phyloP scores from a whole-genome alignment of 2,888 invertebrate genomes.

The Coleophora deauratella region DNA sequence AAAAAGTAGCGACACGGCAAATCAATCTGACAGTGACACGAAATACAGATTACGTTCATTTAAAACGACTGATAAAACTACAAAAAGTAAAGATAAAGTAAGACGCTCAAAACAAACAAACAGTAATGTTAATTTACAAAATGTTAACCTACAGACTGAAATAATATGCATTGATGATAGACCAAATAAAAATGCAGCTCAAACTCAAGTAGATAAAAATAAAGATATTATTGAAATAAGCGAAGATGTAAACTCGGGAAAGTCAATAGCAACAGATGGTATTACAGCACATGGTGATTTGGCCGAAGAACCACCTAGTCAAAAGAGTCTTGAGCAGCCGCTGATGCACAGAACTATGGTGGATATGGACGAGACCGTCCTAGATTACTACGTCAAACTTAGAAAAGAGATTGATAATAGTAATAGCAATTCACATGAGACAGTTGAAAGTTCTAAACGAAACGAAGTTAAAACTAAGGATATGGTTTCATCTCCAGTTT shows the following conservation, averaged over 20 bases:
- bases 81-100: no score
- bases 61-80: no score
- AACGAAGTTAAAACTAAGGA: background rate
- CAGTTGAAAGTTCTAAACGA: background rate
- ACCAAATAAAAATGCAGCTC: background rate
- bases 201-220: no score
- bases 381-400: constrained; percentile 37
- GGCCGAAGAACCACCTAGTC: constrained; percentile 39
- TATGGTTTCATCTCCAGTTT: background rate
- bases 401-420: constrained; percentile 5
- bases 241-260: constrained; percentile 21
- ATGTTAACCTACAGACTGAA: no score
- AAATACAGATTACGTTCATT: no score
- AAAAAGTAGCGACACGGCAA: background rate
- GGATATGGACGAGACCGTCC: constrained; percentile 28
- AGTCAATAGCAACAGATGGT: constrained; percentile 39
- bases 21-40: no score
- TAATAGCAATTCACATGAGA: no score
- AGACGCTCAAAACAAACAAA: no score
- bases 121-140: no score
- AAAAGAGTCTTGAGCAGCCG: constrained; percentile 25
- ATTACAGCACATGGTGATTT: constrained; percentile 47
- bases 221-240: no score
- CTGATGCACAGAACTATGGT: constrained; percentile 32
- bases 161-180: background rate